These are phyloP conservation scores for Drosophila diplacantha DNA, from an alignment of 2,888 invertebrate species.

Conservation along the genomic window DNA sequence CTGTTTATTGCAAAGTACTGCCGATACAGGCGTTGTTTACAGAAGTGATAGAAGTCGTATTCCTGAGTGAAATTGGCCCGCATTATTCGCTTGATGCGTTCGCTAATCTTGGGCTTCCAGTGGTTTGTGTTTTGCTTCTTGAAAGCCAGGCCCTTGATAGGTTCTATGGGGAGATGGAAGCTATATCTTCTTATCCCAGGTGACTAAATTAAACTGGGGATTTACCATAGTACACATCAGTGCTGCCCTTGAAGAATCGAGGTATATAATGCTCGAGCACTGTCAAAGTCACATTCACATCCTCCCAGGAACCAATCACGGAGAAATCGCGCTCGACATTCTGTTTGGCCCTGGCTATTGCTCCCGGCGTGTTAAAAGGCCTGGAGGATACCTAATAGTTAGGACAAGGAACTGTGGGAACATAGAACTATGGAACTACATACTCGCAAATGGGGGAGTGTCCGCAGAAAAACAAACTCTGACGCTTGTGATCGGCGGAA, in stretches of 20 bases:
- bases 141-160: conserved; percentile 34
- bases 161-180: conserved; percentile 19
- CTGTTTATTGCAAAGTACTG: conserved; percentile 82
- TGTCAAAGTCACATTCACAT: conserved; percentile 87
- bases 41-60: conserved; percentile 92
- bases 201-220: background rate
- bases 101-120: conserved; percentile 63
- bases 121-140: conserved; percentile 53
- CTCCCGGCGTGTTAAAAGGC: conserved; percentile 88
- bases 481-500: conserved; percentile 88
- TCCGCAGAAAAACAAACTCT: conserved; percentile 92
- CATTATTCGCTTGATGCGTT: conserved; percentile 80
- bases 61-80: conserved; percentile 89
- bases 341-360: conserved; percentile 87
- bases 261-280: conserved; percentile 87
- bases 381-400: conserved; percentile 77
- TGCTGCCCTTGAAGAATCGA: conserved; percentile 87
- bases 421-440: conserved; percentile 74
- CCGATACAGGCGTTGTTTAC: conserved; percentile 87
- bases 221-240: conserved; percentile 86
- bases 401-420: background rate
- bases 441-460: conserved; percentile 87
- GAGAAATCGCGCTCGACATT: conserved; percentile 90
- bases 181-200: background rate
- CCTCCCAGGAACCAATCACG: conserved; percentile 91